Evolutionary conservation across 1,140 invertebrate genomes (phyloP).

Genomic region (Druon quercuslanigerum): DNA sequence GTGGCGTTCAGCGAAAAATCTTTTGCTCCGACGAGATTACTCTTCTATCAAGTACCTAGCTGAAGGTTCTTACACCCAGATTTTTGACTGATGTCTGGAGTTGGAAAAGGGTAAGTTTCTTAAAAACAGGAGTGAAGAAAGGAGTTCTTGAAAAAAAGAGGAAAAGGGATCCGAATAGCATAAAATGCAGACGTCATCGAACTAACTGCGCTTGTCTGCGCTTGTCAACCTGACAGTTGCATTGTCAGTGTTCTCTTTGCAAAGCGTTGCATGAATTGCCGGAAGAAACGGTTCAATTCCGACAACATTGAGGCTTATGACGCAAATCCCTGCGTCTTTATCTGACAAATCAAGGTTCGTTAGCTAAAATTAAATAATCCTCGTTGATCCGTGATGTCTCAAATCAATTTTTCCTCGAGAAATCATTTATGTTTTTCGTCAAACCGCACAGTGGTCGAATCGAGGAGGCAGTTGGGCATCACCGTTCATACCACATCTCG

Average conservation of each 20-base stretch:
- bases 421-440: background rate
- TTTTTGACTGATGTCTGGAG: too few species aligned
- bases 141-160: too few species aligned
- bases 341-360: slow-evolving; percentile 3
- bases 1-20: too few species aligned
- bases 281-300: slow-evolving; percentile 8
- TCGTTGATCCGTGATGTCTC: background rate
- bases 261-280: slow-evolving; percentile 8
- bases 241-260: background rate
- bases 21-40: too few species aligned
- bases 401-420: background rate
- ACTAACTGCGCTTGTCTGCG: background rate
- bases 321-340: slow-evolving; percentile 14
- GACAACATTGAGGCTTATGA: slow-evolving; percentile 10
- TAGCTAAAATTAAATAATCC: slow-evolving; percentile 1
- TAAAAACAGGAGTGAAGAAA: too few species aligned
- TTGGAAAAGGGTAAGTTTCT: too few species aligned
- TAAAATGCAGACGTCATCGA: slow-evolving; percentile 19
- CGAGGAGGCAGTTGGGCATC: too few species aligned
- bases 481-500: background rate
- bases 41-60: too few species aligned
- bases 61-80: too few species aligned
- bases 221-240: slow-evolving; percentile 19
- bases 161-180: too few species aligned
- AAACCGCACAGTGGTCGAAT: background rate